Conservation (phyloP, 2,113 vertebrate species). For the Forbesichthys agassizii region DNA sequence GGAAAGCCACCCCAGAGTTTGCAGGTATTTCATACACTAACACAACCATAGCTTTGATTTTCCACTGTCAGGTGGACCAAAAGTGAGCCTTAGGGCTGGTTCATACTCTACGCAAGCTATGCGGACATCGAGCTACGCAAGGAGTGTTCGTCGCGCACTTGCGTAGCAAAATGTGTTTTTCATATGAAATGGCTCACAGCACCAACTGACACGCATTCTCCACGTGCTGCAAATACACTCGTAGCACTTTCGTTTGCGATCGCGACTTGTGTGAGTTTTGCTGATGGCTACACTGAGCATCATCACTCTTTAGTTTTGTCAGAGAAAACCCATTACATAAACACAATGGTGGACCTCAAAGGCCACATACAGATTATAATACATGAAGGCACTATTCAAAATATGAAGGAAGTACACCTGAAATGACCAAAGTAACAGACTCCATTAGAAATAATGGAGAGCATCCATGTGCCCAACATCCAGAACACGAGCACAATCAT, state of each 20-base stretch:
- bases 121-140: too few relatives aligned
- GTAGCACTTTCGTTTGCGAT: too few relatives aligned
- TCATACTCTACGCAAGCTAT: too few relatives aligned
- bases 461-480: constrained; percentile 35
- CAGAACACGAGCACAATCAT: constrained; percentile 28
- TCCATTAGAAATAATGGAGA: constrained; percentile 9
- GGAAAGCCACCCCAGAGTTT: constrained; percentile 2
- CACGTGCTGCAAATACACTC: too few relatives aligned
- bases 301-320: background rate
- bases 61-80: constrained; percentile 16
- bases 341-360: background rate
- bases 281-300: background rate
- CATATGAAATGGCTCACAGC: too few relatives aligned
- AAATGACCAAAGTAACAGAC: too few relatives aligned
- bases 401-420: background rate
- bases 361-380: too few relatives aligned
- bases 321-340: background rate
- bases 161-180: too few relatives aligned
- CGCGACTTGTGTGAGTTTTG: background rate
- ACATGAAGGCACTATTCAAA: background rate
- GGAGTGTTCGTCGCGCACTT: too few relatives aligned
- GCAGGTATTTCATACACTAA: constrained; percentile 18
- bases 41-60: constrained; percentile 29
- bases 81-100: background rate
- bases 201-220: too few relatives aligned